Conservation (phyloP, 2,888 invertebrate species). For the Ecdyonurus torrentis region DNA sequence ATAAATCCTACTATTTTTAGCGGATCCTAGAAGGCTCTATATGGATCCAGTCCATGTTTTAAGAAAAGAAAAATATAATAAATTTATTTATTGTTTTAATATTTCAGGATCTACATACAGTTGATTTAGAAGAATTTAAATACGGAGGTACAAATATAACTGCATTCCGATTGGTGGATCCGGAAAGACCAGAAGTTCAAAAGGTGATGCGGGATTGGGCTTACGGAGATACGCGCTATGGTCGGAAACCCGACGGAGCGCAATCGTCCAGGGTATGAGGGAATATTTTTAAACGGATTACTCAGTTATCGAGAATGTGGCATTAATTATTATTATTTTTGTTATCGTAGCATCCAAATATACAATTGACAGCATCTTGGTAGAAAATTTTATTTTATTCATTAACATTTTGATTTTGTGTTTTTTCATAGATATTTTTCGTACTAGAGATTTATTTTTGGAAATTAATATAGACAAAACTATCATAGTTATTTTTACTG, state of each 20-base stretch:
- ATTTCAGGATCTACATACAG: slow-evolving; percentile 69
- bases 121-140: slow-evolving; percentile 84
- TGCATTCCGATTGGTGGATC: slow-evolving; percentile 77
- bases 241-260: slow-evolving; percentile 41
- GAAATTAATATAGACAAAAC: no score
- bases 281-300: neutral
- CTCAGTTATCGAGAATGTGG: no score
- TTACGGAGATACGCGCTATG: slow-evolving; percentile 50
- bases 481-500: no score
- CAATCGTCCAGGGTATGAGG: slow-evolving; percentile 36
- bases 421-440: no score
- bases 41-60: no score
- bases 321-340: neutral
- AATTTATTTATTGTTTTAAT: neutral
- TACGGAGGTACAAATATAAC: slow-evolving; percentile 93
- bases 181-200: slow-evolving; percentile 59
- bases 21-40: no score
- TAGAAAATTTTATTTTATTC: no score
- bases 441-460: no score
- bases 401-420: no score
- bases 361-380: neutral
- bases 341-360: neutral
- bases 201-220: slow-evolving; percentile 67
- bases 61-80: no score
- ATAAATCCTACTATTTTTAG: no score